These are phyloP conservation scores for Cynocephalus volans DNA, from an alignment of 2,113 vertebrate genomes.

Conservation along the genomic window DNA sequence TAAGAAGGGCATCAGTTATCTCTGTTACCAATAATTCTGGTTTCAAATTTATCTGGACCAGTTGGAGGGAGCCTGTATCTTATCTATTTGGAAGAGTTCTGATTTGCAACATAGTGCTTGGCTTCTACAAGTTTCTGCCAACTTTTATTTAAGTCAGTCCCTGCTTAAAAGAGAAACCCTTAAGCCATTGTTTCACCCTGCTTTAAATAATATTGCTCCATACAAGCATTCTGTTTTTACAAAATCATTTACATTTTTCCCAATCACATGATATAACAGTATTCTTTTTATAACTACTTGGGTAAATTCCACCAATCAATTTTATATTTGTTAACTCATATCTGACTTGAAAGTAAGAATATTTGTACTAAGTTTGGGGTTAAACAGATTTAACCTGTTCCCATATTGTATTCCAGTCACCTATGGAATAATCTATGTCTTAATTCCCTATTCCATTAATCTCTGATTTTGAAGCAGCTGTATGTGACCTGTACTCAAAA, in stretches of 20 bases:
- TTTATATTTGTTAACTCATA: conserved; percentile 57
- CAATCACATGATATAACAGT: background rate
- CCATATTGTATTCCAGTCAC: conserved; percentile 37
- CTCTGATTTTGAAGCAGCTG: conserved; percentile 58
- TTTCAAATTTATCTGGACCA: background rate
- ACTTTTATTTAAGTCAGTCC: conserved; percentile 20
- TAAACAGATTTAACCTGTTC: conserved; percentile 31
- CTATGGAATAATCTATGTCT: conserved; percentile 12
- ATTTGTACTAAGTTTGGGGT: conserved; percentile 33
- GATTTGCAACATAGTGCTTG: background rate
- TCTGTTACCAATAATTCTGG: background rate
- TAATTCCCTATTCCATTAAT: conserved; percentile 62
- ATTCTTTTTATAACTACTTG: conserved; percentile 20
- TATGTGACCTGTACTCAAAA: conserved; percentile 62
- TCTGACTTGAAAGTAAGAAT: conserved; percentile 62
- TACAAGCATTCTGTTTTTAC: background rate
- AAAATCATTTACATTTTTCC: background rate
- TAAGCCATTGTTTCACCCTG: background rate
- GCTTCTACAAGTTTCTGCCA: background rate
- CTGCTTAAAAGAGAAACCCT: conserved; percentile 40
- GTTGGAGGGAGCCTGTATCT: background rate
- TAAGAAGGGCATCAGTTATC: background rate
- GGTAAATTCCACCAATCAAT: background rate
- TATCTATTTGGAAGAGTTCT: background rate
- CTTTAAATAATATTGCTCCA: background rate